Percentiles rank a stretch among this genome's conserved stretches.
These are phyloP conservation scores for Gryon sp. DNA, from an alignment of 1,140 invertebrate genomes.

Conservation along the genomic window DNA sequence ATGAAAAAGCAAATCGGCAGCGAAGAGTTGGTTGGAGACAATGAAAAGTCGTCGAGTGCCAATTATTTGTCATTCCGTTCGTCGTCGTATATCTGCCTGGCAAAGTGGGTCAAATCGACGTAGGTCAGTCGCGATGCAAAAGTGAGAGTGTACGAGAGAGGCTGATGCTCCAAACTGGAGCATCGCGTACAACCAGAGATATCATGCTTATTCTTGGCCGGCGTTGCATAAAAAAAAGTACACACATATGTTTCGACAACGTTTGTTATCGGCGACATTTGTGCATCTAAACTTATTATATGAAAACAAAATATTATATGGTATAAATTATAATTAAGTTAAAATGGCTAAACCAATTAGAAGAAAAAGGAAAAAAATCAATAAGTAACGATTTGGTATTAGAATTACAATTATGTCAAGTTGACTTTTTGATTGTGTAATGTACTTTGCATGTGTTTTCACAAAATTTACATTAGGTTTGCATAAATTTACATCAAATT, in stretches of 20 bases:
- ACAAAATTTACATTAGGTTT: neutral
- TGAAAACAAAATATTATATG: too few relatives aligned
- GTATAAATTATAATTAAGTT: too few relatives aligned
- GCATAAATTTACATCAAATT: neutral
- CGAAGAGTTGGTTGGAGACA: constrained; percentile 32
- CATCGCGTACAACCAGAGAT: constrained; percentile 38
- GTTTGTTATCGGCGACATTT: too few relatives aligned
- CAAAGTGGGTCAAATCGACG: constrained; percentile 69
- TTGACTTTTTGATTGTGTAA: too few relatives aligned
- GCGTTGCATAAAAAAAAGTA: neutral
- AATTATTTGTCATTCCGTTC: constrained; percentile 61
- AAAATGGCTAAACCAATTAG: too few relatives aligned
- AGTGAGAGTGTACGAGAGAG: constrained; percentile 67
- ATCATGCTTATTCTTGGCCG: constrained; percentile 18
- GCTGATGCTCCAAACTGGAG: constrained; percentile 61
- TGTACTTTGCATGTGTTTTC: too few relatives aligned
- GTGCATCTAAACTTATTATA: too few relatives aligned
- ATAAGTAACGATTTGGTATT: too few relatives aligned
- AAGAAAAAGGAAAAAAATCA: too few relatives aligned
- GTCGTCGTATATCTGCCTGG: constrained; percentile 48
- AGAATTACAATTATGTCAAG: too few relatives aligned
- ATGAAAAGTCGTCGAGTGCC: constrained; percentile 47
- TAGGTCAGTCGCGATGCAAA: constrained; percentile 71
- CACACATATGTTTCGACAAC: neutral
- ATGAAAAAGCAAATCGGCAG: constrained; percentile 2